phyloP scores from a whole-genome alignment of 2,797 vertebrate genomes.

The Oophaga sylvatica region DNA sequence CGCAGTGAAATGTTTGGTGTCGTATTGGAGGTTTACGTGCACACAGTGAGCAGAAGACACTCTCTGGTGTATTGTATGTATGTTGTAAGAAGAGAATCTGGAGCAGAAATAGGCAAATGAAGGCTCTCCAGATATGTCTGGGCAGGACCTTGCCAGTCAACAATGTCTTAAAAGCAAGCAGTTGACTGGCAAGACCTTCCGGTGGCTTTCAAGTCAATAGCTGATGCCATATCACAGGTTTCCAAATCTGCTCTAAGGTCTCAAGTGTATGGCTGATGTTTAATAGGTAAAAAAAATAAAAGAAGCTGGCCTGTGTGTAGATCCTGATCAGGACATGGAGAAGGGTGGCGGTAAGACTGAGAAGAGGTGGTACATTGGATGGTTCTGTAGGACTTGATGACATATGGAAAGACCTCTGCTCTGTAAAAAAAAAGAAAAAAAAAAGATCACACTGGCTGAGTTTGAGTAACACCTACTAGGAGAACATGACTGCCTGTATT shows the following conservation, averaged over 20 bases:
- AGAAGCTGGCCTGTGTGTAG: neutral
- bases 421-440: neutral
- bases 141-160: neutral
- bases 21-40: neutral
- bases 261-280: neutral
- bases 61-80: neutral
- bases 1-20: neutral
- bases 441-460: neutral
- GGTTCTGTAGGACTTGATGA: neutral
- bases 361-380: neutral
- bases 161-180: neutral
- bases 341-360: neutral
- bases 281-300: neutral
- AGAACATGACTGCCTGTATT: neutral
- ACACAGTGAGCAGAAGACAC: neutral
- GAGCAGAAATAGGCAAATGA: slow-evolving; percentile 7
- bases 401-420: neutral
- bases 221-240: neutral
- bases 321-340: neutral
- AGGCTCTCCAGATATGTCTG: neutral
- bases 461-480: neutral
- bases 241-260: neutral
- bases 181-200: neutral
- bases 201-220: neutral
- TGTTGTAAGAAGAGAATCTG: neutral